These are phyloP conservation scores for Bombus sibiricus DNA, from an alignment of 1,140 invertebrate species.

Conservation along the genomic window DNA sequence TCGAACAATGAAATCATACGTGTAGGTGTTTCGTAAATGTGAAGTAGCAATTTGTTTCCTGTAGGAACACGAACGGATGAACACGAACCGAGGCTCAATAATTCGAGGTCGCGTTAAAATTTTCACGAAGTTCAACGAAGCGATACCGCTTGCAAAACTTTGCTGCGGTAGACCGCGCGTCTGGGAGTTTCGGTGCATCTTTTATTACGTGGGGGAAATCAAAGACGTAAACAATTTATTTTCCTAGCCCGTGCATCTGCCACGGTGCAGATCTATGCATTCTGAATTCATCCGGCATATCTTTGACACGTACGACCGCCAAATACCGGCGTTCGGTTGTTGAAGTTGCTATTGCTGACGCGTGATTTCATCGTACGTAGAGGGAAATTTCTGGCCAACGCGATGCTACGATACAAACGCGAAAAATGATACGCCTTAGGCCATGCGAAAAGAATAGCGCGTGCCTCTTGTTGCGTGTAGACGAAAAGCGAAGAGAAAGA, in stretches of 20 bases:
- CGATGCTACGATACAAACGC: not conserved
- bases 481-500: not conserved
- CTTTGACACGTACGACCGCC: not conserved
- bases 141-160: slow-evolving; percentile 22
- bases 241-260: not conserved
- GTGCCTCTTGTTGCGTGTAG: not conserved
- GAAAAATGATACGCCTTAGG: slow-evolving; percentile 34
- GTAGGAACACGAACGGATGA: too few species aligned
- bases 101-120: slow-evolving; percentile 14
- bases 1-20: too few species aligned
- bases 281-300: not conserved
- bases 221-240: slow-evolving; percentile 46
- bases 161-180: not conserved
- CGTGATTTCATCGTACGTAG: slow-evolving; percentile 18
- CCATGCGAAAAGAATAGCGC: slow-evolving; percentile 21
- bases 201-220: slow-evolving; percentile 51
- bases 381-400: not conserved
- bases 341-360: not conserved
- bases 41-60: too few species aligned
- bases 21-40: too few species aligned
- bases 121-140: slow-evolving; percentile 6
- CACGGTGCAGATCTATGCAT: slow-evolving; percentile 9
- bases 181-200: slow-evolving; percentile 1
- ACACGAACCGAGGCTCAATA: not conserved
- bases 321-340: not conserved